Conservation (phyloP, 2,797 vertebrate species). For the Gobionotothen gibberifrons region DNA sequence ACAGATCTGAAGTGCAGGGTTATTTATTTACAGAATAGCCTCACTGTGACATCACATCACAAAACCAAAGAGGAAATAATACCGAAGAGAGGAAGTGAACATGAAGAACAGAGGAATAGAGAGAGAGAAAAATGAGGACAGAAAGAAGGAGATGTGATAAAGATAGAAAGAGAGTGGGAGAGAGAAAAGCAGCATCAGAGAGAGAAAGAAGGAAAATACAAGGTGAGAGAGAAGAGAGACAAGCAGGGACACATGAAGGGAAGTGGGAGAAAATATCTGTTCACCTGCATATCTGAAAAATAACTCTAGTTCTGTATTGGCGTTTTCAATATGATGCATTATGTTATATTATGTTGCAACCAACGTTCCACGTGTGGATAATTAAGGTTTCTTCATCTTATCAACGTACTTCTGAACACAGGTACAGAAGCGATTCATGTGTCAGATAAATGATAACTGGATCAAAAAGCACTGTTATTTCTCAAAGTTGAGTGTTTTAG, state of each 20-base stretch:
- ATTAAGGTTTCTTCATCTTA: background rate
- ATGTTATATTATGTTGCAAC: background rate
- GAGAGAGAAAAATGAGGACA: conserved; percentile 35
- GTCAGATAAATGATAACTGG: conserved; percentile 44
- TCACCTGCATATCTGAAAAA: conserved; percentile 11
- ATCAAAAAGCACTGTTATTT: conserved; percentile 41
- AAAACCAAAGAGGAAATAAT: conserved; percentile 53
- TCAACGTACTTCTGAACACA: conserved; percentile 2
- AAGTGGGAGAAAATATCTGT: conserved; percentile 24
- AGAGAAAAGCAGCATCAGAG: conserved; percentile 38
- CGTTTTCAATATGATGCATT: background rate
- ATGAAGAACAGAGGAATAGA: conserved; percentile 34
- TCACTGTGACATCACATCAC: conserved; percentile 33
- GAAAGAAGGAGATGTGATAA: conserved; percentile 59
- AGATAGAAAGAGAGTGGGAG: conserved; percentile 65
- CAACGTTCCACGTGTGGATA: background rate
- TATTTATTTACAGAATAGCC: conserved; percentile 69
- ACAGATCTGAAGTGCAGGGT: conserved; percentile 56
- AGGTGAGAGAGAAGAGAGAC: conserved; percentile 26
- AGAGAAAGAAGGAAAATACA: conserved; percentile 29
- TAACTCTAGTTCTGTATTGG: background rate
- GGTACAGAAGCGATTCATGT: background rate
- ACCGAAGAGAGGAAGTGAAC: conserved; percentile 47
- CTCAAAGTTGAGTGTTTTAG: conserved; percentile 30
- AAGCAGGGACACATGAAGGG: conserved; percentile 13